Base-by-base conservation (phyloP, 1,140 invertebrate species). In the Drosophila ohnishii region DNA sequence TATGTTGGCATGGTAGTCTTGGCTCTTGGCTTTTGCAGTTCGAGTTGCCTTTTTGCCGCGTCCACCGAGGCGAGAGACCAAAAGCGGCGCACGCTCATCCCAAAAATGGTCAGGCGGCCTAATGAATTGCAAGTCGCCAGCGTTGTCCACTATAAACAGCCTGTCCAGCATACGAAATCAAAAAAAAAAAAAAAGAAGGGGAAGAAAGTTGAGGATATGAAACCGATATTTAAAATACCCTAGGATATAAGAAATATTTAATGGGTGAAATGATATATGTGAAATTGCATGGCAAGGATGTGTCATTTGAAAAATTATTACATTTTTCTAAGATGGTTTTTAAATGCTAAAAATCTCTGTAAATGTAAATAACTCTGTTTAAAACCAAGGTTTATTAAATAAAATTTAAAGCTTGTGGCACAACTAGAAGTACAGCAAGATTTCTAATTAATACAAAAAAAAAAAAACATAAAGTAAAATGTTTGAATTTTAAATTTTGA, bases 81-180 rank as follows among this genome's bases (percentile, higher is more conserved):
- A 86, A 88, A 87, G 80, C 79, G 80, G 84, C 84, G 83, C 83
- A 87, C 84, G 83, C 76, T 81, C 84, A 58, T 42, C 84, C 84
- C 84, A 80, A 87, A 75, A 87, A 87, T 87, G 83, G 83, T 86
- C 79, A 66, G 84, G 71, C 66, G 60, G 82, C 82, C 83, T 87
- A 86, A 86, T 86, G 82, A 86, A 87, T 86, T 86, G 82, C 83
- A 83, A 87, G 70, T 48, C 58, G 60, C 66, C 64, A 37, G 39
- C 61, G 32, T 69, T 14, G 62, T 66, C 47, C 45, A 50, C 60
- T 53, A n/a, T 34, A 42, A 61, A 19, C 65, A 56, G 56, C 60
- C 48, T 75, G 72, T 75, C 50, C 64, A 61, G 80, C 75, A 83
- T 83, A 83, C 75, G 39, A 83, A 87, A 87, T 87, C 35, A 73